Percentiles rank a stretch among this genome's conserved stretches.
phyloP scores from a whole-genome alignment of 2,888 invertebrate genomes.

The Cryptosula pallasiana region DNA sequence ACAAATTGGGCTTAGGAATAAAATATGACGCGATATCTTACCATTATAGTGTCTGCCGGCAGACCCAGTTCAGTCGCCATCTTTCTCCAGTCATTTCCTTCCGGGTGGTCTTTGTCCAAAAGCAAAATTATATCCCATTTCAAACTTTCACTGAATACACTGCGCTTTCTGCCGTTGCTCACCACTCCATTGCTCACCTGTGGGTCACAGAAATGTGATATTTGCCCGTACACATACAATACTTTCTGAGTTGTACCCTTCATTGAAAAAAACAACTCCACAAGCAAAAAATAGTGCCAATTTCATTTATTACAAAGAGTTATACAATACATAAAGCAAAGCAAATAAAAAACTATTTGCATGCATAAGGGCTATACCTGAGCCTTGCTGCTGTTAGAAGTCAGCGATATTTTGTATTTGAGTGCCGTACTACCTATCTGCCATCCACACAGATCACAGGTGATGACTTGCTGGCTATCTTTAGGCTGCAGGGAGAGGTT shows the following conservation, averaged over 20 bases:
- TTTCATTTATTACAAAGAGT: too few species aligned
- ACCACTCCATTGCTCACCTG: too few species aligned
- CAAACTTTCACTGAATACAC: constrained; percentile 1
- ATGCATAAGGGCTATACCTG: too few species aligned
- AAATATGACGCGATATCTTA: too few species aligned
- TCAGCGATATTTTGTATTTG: not conserved
- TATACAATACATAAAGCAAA: too few species aligned
- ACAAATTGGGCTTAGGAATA: too few species aligned
- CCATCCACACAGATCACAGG: constrained; percentile 14
- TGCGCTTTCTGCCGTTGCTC: not conserved
- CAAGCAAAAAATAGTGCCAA: too few species aligned
- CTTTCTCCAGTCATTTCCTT: constrained; percentile 10
- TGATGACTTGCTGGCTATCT: not conserved
- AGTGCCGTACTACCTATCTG: not conserved
- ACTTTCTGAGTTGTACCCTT: too few species aligned
- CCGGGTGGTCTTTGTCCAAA: not conserved
- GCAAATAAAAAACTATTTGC: too few species aligned
- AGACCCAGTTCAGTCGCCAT: not conserved
- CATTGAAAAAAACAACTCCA: too few species aligned
- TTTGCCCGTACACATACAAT: too few species aligned
- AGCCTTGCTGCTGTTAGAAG: not conserved
- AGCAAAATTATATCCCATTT: constrained; percentile 2
- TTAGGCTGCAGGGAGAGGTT: not conserved
- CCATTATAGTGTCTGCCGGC: not conserved
- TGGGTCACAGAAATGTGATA: too few species aligned